Evolutionary conservation across 2,113 vertebrate genomes (phyloP), one percentile per base, ranked within the genome.

Genomic region (Pica pica): DNA sequence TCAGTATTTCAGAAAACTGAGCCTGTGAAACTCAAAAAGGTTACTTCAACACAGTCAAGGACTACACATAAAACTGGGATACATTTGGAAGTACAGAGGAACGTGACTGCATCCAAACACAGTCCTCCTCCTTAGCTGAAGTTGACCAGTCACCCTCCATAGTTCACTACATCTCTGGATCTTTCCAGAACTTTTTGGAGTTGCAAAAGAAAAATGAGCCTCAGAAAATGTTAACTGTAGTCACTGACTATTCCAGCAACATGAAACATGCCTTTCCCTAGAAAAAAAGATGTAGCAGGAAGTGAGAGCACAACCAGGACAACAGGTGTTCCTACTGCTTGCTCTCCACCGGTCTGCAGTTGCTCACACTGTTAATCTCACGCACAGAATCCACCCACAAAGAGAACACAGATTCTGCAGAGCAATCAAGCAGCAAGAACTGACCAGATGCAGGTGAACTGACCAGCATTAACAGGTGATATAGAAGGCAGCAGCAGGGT

Each of bases 401-500:
- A 55, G 10, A 55, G 52, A 60, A 24, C 1, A 3, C 31, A 70
- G 31, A 19, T 35, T 47, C 27, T 44, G n/a, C 49, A 70, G 8
- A 67, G 52, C 42, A 74, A 31, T 7, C 71, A 71, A 15, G 52
- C 16, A 65, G 23, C 42, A 76, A 24, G 52, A 81, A 24, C 44
- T 13, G 55, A 30, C 8, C 24, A 73, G 22, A 23, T 2, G 8
- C 8, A 65, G 17, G 42, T 9, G 42, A 84, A 17, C 33, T 27
- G 55, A 24, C 7, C 31, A 86, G 67, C 44, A 28, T 15, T 7
- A 24, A 7, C 46, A 37, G n/a, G 16, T 13, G 14, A 39, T 1
- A 5, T 0, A 1, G 24, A 50, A 57, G 39, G 42, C 3, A 78
- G 41, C 42, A 83, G 39, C 24, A 37, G 10, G 0, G 2, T 2